Percentiles rank a stretch among this genome's conserved stretches.
Evolutionary conservation across 2,888 invertebrate species (phyloP).

Genomic region (Halictus quadricinctus): DNA sequence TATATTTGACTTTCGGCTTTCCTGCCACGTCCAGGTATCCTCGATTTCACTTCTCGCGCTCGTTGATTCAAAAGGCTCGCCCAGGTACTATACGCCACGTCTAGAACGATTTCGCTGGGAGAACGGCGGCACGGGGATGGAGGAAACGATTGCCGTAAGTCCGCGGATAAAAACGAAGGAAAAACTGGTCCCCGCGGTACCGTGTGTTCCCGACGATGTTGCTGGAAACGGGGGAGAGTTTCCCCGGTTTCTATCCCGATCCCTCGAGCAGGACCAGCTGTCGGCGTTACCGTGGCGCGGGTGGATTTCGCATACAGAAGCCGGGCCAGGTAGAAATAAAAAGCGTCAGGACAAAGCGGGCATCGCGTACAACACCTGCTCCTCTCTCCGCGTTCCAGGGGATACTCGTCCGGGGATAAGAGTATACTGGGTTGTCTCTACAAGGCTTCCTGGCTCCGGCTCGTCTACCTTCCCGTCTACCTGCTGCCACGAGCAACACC

Average conservation of each 20-base stretch:
- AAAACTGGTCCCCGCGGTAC: slow-evolving; percentile 8
- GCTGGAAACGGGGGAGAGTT: slow-evolving; percentile 4
- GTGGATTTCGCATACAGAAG: slow-evolving; percentile 57
- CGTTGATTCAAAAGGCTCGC: slow-evolving; percentile 53
- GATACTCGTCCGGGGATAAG: slow-evolving; percentile 45
- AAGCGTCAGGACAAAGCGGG: slow-evolving; percentile 53
- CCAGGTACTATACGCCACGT: neutral
- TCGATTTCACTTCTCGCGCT: slow-evolving; percentile 39
- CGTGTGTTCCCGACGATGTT: neutral
- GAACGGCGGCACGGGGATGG: slow-evolving; percentile 3
- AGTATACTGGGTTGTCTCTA: slow-evolving; percentile 37
- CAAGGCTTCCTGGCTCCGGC: slow-evolving; percentile 38
- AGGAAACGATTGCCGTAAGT: slow-evolving; percentile 12
- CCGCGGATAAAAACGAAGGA: slow-evolving; percentile 16
- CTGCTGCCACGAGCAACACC: neutral
- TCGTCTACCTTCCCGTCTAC: slow-evolving; percentile 28
- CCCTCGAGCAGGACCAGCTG: slow-evolving; percentile 25
- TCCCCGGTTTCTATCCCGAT: slow-evolving; percentile 4
- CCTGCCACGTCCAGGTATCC: slow-evolving; percentile 57
- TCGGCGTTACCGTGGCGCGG: slow-evolving; percentile 38
- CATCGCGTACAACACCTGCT: slow-evolving; percentile 65
- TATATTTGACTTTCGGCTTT: slow-evolving; percentile 69
- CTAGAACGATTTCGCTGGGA: slow-evolving; percentile 22
- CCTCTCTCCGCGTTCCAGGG: slow-evolving; percentile 20
- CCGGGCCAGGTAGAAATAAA: slow-evolving; percentile 47